Evolutionary conservation across 2,888 invertebrate genomes (phyloP).

Genomic region (Eristalis pertinax): DNA sequence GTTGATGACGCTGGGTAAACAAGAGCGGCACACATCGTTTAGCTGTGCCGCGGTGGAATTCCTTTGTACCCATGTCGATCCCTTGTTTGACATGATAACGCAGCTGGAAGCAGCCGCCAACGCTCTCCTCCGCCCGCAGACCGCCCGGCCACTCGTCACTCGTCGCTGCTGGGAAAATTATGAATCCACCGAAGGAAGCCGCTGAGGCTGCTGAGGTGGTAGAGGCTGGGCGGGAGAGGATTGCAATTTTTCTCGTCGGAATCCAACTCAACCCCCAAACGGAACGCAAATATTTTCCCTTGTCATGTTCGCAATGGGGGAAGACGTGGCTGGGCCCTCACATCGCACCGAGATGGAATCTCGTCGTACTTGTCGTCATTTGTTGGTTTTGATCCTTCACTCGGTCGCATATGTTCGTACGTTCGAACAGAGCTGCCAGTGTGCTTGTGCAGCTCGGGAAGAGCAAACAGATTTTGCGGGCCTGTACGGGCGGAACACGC

Average conservation of each 20-base stretch:
- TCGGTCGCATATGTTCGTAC: slow-evolving; percentile 36
- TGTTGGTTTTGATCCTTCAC: slow-evolving; percentile 67
- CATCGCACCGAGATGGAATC: slow-evolving; percentile 54
- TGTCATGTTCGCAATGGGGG: slow-evolving; percentile 66
- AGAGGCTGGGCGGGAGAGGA: slow-evolving; percentile 10
- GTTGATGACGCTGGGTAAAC: slow-evolving; percentile 69
- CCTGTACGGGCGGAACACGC: slow-evolving; percentile 30
- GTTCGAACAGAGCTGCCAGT: slow-evolving; percentile 4
- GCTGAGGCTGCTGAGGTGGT: neutral
- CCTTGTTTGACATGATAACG: slow-evolving; percentile 70
- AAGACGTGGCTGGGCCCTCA: slow-evolving; percentile 46
- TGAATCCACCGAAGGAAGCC: slow-evolving; percentile 31
- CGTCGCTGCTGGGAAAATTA: slow-evolving; percentile 43
- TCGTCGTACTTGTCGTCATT: slow-evolving; percentile 41
- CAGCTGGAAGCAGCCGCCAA: slow-evolving; percentile 60
- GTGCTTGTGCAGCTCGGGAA: slow-evolving; percentile 22
- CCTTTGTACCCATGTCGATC: slow-evolving; percentile 67
- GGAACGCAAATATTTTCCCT: slow-evolving; percentile 69
- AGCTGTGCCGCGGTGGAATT: slow-evolving; percentile 59
- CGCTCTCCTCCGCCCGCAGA: neutral
- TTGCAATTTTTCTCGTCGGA: slow-evolving; percentile 56
- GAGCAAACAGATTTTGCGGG: slow-evolving; percentile 36
- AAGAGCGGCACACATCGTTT: slow-evolving; percentile 65
- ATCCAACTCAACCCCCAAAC: slow-evolving; percentile 26
- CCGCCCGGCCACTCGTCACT: neutral